Evolutionary conservation across 2,113 vertebrate genomes (phyloP).

Genomic region (Scartelaos histophorus): DNA sequence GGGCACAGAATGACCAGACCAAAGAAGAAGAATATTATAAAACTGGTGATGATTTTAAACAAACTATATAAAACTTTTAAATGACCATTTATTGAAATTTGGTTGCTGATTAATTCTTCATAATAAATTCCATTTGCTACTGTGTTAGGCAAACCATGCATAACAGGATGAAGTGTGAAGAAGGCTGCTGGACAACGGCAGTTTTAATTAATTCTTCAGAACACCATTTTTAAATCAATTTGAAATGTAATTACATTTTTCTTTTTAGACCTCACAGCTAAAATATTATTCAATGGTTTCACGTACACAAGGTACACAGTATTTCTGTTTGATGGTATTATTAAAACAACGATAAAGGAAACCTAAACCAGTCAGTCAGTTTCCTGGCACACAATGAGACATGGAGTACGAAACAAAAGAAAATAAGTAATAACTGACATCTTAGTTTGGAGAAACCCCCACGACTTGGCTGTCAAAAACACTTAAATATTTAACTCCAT

Average conservation of each 20-base stretch:
- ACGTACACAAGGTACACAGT: neutral
- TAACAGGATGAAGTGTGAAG: neutral
- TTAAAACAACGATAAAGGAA: neutral
- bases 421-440: neutral
- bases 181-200: neutral
- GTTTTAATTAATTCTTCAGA: constrained; percentile 1
- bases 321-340: neutral
- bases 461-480: constrained; percentile 1
- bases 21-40: too few relatives aligned
- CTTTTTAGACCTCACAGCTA: neutral
- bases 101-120: neutral
- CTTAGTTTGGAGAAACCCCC: neutral
- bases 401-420: neutral
- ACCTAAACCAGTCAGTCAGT: neutral
- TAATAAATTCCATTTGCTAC: neutral
- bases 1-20: too few relatives aligned
- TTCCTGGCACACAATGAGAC: neutral
- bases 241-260: neutral
- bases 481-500: constrained; percentile 7
- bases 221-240: neutral
- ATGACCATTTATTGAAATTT: too few relatives aligned
- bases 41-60: neutral
- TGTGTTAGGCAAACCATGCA: neutral
- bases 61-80: neutral
- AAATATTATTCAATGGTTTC: neutral